Conservation (phyloP, 35 echinoderm and acorn worm species). For the Ophiothrix spiculata region DNA sequence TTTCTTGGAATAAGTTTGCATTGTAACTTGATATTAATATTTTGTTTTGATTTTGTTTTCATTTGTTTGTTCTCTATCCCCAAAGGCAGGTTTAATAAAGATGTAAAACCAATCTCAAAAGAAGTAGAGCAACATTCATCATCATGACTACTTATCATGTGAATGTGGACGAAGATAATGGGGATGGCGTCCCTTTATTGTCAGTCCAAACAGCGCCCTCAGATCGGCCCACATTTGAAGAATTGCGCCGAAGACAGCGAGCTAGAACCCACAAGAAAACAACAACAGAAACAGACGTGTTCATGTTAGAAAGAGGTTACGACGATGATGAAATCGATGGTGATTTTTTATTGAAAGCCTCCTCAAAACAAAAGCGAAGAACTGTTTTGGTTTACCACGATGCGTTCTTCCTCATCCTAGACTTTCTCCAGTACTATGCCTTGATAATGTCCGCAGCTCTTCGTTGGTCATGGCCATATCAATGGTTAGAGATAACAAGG, state of each 20-base stretch:
- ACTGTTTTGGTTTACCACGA: slow-evolving; percentile 61
- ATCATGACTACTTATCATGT: too few species aligned
- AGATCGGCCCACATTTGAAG: slow-evolving; percentile 30
- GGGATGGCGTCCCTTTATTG: slow-evolving; percentile 67
- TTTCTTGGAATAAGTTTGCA: too few species aligned
- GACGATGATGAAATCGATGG: slow-evolving; percentile 58
- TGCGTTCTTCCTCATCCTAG: slow-evolving; percentile 73
- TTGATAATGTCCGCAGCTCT: slow-evolving; percentile 54
- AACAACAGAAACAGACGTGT: slow-evolving; percentile 53
- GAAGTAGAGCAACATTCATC: too few species aligned
- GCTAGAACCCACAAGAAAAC: slow-evolving; percentile 41
- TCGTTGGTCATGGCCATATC: slow-evolving; percentile 86
- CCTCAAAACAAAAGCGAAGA: slow-evolving; percentile 70
- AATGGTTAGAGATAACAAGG: slow-evolving; percentile 51
- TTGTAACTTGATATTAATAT: too few species aligned
- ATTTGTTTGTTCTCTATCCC: too few species aligned
- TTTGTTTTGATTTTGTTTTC: too few species aligned
- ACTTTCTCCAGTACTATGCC: slow-evolving; percentile 92
- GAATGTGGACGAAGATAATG: too few species aligned
- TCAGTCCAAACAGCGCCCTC: slow-evolving; percentile 18
- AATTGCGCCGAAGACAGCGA: slow-evolving; percentile 58
- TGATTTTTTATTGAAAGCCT: slow-evolving; percentile 50
- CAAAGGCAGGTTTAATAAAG: too few species aligned
- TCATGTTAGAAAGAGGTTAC: slow-evolving; percentile 65
- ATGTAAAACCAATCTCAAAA: too few species aligned